Evolutionary conservation across 1,140 invertebrate species (phyloP), one percentile per base, ranked within the genome.

Genomic region (Latrodectus geometricus): DNA sequence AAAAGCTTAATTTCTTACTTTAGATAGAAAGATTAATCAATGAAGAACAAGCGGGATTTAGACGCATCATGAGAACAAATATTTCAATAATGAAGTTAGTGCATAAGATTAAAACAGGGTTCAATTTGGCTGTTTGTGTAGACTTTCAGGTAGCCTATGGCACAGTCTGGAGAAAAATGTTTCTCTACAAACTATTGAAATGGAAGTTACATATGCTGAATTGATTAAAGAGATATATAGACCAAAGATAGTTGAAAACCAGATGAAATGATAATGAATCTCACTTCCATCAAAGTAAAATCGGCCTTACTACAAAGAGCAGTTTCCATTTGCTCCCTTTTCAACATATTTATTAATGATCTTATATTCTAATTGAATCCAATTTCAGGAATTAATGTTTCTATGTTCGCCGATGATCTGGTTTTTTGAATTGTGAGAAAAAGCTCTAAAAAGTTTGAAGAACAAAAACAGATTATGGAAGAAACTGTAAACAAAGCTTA

Each of bases 361-460:
- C 20, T 82, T 0, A 73, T 82, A 23, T 56, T 21, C 8, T 54
- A 23, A 2, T n/a, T 82, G 3, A 49, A 72, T 21, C 17, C n/a
- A 9, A 56, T 73, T 48, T 2, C 49, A 17, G 20, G 56, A 12
- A 49, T 82, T 20, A 82, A 54, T 35, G 21, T 72, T 23, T n/a
- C 48, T 21, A 72, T 82, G 52, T 82, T 73, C 56, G 80, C 80
- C 11, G 52, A 82, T 20, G 80, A 82, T 56, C 17, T 82, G n/a
- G 21, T 82, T 7, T 21, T 82, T 4, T 82, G 80, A 50, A 82
- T 48, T 8, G 20, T 12, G 15, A 49, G 12, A 8, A 81, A 23
- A 4, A 72, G 2, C 11, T 52, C 8, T n/a, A 20, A 5, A 54
- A 82, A 70, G 0, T 82, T 1, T 21, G 21, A 80, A 17, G 15